Percentiles rank a stretch among this genome's conserved stretches.
phyloP scores from a whole-genome alignment of 2,888 invertebrate genomes.

The Drosophila mercatorum region DNA sequence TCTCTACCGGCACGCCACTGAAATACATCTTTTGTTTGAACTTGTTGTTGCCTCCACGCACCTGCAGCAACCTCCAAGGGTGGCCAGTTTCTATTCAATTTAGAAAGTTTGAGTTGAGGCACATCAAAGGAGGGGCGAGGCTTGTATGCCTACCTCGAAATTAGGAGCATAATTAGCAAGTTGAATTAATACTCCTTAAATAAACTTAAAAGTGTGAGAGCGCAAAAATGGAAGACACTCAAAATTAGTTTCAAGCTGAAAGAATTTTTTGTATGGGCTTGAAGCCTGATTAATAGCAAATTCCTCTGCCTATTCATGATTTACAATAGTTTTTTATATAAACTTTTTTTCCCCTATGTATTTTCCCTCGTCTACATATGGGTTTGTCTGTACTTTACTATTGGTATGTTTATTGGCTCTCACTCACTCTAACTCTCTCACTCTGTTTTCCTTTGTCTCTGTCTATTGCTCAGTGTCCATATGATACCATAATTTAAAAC shows the following conservation, averaged over 20 bases:
- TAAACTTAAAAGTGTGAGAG: conserved; percentile 15
- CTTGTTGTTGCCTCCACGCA: conserved; percentile 42
- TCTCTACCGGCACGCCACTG: conserved; percentile 56
- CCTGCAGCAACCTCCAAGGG: conserved; percentile 21
- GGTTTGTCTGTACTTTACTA: not conserved
- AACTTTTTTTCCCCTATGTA: not conserved
- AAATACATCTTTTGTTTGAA: conserved; percentile 60
- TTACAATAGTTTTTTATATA: not conserved
- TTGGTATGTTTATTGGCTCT: not conserved
- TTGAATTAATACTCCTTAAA: conserved; percentile 7
- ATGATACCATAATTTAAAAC: conserved; percentile 61
- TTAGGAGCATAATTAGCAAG: conserved; percentile 53
- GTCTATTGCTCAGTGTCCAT: not conserved
- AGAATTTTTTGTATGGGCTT: no score
- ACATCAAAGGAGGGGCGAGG: conserved; percentile 1
- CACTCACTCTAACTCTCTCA: not conserved
- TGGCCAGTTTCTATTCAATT: conserved; percentile 42
- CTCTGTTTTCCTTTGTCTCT: not conserved
- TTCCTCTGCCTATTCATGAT: not conserved
- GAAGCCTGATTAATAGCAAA: no score
- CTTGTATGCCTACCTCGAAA: conserved; percentile 14
- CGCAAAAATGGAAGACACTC: conserved; percentile 1
- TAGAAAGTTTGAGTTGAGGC: conserved; percentile 14
- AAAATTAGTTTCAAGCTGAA: no score
- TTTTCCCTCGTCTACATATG: not conserved